These are phyloP conservation scores for Salvator merianae DNA, from an alignment of 2,113 vertebrate genomes.

Conservation along the genomic window DNA sequence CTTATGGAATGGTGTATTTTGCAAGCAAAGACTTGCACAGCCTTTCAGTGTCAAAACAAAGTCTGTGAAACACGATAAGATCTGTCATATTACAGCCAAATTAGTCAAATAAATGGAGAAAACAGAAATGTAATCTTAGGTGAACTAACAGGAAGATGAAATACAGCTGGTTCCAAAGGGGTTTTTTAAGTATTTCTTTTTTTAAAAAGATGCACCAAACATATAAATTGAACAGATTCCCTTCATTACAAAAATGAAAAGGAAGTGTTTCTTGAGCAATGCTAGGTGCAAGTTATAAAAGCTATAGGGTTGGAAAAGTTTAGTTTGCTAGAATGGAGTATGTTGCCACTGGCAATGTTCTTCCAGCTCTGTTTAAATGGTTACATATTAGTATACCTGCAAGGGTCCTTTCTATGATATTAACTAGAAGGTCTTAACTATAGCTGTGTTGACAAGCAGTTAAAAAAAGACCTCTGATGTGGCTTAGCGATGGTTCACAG, in stretches of 20 bases:
- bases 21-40: slow-evolving; percentile 64
- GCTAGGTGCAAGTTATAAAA: not conserved
- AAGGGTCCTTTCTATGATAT: not conserved
- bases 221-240: not conserved
- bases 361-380: not conserved
- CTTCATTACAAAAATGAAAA: not conserved
- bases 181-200: not conserved
- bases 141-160: slow-evolving; percentile 58
- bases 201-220: not conserved
- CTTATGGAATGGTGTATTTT: slow-evolving; percentile 59
- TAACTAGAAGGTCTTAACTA: not conserved
- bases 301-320: not conserved
- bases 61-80: slow-evolving; percentile 56
- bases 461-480: no score
- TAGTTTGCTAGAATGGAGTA: not conserved
- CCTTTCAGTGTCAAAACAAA: slow-evolving; percentile 64
- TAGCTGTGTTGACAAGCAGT: no score
- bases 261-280: not conserved
- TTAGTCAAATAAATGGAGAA: slow-evolving; percentile 60
- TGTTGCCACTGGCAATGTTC: not conserved
- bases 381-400: not conserved
- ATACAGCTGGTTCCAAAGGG: slow-evolving; percentile 8
- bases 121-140: slow-evolving; percentile 52
- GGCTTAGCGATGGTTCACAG: no score
- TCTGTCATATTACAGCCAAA: slow-evolving; percentile 65